Conservation (phyloP, 2,797 vertebrate genomes). For the Mionectes olivaceus region DNA sequence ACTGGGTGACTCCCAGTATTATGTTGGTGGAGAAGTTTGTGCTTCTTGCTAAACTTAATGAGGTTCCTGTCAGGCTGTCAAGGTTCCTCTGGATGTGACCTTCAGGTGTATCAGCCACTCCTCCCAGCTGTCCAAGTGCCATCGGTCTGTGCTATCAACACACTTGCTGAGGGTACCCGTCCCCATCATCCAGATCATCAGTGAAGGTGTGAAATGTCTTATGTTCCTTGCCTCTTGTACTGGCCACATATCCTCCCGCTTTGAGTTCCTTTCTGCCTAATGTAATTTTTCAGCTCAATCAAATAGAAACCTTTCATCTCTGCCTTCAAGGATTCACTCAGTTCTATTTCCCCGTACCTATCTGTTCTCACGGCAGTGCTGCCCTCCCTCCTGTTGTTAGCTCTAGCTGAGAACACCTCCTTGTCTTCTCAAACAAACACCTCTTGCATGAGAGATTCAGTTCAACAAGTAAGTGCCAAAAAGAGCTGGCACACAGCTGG, state of each 20-base stretch:
- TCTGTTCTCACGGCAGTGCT: background rate
- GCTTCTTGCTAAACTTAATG: background rate
- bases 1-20: background rate
- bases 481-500: constrained; percentile 45
- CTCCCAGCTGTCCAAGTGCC: background rate
- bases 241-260: background rate
- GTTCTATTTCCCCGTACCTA: background rate
- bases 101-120: background rate
- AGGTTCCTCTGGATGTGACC: background rate
- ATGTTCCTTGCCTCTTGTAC: background rate
- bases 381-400: background rate
- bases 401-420: background rate
- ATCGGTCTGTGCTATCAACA: background rate
- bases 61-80: background rate
- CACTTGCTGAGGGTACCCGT: background rate
- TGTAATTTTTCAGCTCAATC: background rate
- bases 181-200: background rate
- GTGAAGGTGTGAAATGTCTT: background rate
- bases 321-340: background rate
- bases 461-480: constrained; percentile 18
- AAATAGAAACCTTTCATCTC: background rate
- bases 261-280: background rate
- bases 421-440: background rate
- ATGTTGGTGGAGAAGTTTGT: background rate
- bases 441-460: constrained; percentile 16